These are phyloP conservation scores for Leptopterna dolabrata DNA, from an alignment of 2,888 invertebrate species.

Conservation along the genomic window DNA sequence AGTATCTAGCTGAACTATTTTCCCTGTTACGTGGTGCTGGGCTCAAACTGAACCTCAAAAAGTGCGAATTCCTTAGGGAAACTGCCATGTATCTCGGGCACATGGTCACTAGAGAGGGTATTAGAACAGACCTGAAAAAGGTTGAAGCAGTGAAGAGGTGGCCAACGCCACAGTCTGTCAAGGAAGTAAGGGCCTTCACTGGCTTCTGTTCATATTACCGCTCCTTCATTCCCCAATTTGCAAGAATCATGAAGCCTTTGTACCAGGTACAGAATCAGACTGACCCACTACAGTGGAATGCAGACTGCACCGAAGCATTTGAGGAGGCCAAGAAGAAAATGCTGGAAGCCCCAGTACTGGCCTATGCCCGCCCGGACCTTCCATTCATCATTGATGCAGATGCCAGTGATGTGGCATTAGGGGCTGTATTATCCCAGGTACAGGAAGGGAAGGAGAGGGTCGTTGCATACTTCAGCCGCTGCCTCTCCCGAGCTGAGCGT, in stretches of 20 bases:
- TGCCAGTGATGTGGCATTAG: background rate
- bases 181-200: background rate
- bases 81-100: background rate
- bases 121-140: background rate
- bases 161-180: background rate
- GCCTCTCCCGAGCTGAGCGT: background rate
- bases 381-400: background rate
- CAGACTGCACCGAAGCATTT: background rate
- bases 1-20: background rate
- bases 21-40: background rate
- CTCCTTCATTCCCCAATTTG: background rate
- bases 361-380: no score
- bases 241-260: constrained; percentile 21
- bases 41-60: background rate
- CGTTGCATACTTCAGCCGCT: background rate
- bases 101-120: background rate
- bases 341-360: no score
- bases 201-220: background rate
- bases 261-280: background rate
- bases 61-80: background rate
- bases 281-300: background rate
- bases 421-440: background rate
- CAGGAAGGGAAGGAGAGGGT: background rate
- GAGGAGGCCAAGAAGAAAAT: no score
- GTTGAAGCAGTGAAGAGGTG: background rate